Conservation (phyloP, 2,888 invertebrate genomes). For the Andrena flavipes region DNA sequence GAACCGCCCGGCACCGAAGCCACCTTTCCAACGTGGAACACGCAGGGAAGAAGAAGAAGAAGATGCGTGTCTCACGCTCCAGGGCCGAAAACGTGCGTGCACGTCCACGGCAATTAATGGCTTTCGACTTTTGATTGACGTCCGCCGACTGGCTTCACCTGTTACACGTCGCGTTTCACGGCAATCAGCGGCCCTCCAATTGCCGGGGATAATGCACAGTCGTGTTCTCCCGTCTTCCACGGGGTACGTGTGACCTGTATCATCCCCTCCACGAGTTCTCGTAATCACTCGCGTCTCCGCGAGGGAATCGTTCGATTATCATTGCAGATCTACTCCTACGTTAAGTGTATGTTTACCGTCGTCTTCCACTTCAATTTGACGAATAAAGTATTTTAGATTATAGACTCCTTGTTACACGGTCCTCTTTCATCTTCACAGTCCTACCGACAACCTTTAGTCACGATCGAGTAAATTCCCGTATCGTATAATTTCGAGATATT, state of each 20-base stretch:
- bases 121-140: constrained; percentile 74
- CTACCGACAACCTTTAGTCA: not conserved
- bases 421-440: no score
- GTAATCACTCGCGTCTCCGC: no score
- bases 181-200: constrained; percentile 54
- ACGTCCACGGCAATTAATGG: constrained; percentile 70
- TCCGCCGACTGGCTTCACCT: constrained; percentile 57
- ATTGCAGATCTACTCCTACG: no score
- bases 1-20: constrained; percentile 18
- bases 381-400: no score
- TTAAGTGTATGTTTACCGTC: no score
- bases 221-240: not conserved
- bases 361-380: no score
- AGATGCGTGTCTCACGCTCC: constrained; percentile 66
- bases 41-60: constrained; percentile 1
- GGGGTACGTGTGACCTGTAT: not conserved
- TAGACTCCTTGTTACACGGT: no score
- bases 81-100: constrained; percentile 64
- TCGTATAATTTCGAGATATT: constrained; percentile 50
- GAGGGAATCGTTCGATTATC: no score
- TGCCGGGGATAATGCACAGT: constrained; percentile 50
- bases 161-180: constrained; percentile 64
- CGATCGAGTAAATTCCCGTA: not conserved
- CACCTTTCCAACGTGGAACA: constrained; percentile 11
- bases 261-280: no score